Conservation (phyloP, 2,113 vertebrate genomes). For the Trematocara marginatum region DNA sequence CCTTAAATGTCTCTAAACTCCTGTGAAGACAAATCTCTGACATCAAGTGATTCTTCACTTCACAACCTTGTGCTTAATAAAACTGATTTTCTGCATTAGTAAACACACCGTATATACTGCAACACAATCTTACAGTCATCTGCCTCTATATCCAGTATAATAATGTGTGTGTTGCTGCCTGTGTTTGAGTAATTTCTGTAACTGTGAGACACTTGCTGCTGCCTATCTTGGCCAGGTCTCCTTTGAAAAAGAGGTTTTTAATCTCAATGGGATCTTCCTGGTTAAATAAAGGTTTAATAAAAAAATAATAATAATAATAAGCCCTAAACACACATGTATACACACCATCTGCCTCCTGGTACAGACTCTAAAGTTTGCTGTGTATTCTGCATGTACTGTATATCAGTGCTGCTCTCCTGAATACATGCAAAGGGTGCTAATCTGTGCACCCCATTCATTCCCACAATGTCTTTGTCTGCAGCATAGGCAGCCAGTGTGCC, state of each 20-base stretch:
- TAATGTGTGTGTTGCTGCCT: not conserved
- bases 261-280: too few relatives aligned
- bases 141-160: not conserved
- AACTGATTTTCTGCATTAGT: not conserved
- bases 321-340: not conserved
- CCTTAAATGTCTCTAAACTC: not conserved
- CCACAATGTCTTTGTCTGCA: slow-evolving; percentile 56
- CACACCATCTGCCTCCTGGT: slow-evolving; percentile 15
- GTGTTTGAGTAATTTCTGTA: too few relatives aligned
- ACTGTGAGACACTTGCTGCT: too few relatives aligned
- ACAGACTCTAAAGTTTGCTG: not conserved
- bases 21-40: not conserved
- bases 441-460: slow-evolving; percentile 52
- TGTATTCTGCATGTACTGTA: slow-evolving; percentile 5
- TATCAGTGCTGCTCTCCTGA: slow-evolving; percentile 14
- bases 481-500: slow-evolving; percentile 63
- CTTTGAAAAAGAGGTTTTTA: too few relatives aligned
- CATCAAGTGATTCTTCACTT: not conserved
- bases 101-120: not conserved
- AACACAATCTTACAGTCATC: not conserved
- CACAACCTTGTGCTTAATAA: not conserved
- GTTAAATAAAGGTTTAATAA: too few relatives aligned
- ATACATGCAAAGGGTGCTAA: slow-evolving; percentile 18
- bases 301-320: not conserved
- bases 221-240: too few relatives aligned